Conservation (phyloP, 2,797 vertebrate genomes). For the Sebastes ruberrimus region DNA sequence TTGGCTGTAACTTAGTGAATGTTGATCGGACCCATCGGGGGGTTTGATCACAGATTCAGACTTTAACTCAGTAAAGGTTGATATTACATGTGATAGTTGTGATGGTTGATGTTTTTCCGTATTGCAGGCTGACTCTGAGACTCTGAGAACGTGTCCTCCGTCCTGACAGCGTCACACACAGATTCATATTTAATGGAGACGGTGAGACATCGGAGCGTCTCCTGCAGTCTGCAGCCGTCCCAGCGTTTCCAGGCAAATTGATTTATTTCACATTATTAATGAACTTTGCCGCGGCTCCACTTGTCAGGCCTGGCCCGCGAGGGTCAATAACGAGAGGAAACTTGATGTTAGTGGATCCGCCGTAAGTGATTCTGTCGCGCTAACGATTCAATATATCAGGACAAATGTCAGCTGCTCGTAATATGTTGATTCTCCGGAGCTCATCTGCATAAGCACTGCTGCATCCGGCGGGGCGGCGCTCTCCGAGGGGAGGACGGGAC, state of each 20-base stretch:
- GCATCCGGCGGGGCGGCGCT: conserved; percentile 7
- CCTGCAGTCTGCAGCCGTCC: conserved; percentile 78
- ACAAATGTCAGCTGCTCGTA: conserved; percentile 93
- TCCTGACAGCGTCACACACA: neutral
- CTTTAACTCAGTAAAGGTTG: no score
- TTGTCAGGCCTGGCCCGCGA: conserved; percentile 91
- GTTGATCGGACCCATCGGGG: no score
- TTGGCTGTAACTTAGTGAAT: no score
- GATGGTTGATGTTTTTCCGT: neutral
- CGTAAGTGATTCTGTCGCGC: conserved; percentile 95
- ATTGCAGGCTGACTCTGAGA: no score
- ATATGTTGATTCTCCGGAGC: conserved; percentile 91
- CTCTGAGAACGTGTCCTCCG: no score
- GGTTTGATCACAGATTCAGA: no score
- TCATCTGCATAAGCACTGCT: conserved; percentile 90
- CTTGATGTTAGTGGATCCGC: conserved; percentile 93
- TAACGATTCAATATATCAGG: conserved; percentile 95
- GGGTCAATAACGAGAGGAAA: conserved; percentile 97
- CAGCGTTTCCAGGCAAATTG: conserved; percentile 90
- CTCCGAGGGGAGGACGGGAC: no score
- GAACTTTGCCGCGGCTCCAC: conserved; percentile 95
- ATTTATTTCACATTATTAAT: conserved; percentile 99
- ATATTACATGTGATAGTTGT: neutral
- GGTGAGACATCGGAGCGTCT: neutral
- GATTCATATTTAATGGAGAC: neutral